phyloP scores from a whole-genome alignment of 1,140 invertebrate genomes.

The Drosophila elegans region DNA sequence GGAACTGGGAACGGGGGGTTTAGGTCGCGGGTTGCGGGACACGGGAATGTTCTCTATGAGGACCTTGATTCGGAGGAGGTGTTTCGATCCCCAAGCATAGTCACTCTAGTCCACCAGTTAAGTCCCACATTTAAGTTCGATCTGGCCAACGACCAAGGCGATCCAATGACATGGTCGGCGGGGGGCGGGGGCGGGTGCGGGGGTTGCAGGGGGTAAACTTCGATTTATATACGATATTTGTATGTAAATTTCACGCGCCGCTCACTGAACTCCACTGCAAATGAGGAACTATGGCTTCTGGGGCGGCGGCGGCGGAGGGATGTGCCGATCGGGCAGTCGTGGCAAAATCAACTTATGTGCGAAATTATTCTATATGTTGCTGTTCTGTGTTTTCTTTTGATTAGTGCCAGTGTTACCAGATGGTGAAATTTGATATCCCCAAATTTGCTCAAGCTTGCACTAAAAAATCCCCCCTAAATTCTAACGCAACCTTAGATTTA shows the following conservation, averaged over 20 bases:
- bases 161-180: constrained; percentile 24
- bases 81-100: neutral
- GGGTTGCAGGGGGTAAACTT: neutral
- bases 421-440: no score
- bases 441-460: neutral
- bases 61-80: neutral
- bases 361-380: constrained; percentile 38
- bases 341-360: constrained; percentile 25
- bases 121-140: constrained; percentile 17
- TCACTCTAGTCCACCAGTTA: neutral
- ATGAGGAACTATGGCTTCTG: constrained; percentile 4
- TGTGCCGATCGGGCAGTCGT: constrained; percentile 36
- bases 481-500: no score
- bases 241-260: neutral
- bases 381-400: constrained; percentile 31
- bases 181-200: neutral
- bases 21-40: neutral
- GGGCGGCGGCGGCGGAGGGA: neutral
- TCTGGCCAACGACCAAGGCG: constrained; percentile 27
- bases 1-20: neutral
- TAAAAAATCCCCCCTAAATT: no score
- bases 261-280: constrained; percentile 7
- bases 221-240: neutral
- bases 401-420: constrained; percentile 7
- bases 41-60: neutral